A percentile compares a stretch with the other conserved stretches of the same genome.
Conservation (phyloP, 1,140 invertebrate genomes). For the Cydia fagiglandana region DNA sequence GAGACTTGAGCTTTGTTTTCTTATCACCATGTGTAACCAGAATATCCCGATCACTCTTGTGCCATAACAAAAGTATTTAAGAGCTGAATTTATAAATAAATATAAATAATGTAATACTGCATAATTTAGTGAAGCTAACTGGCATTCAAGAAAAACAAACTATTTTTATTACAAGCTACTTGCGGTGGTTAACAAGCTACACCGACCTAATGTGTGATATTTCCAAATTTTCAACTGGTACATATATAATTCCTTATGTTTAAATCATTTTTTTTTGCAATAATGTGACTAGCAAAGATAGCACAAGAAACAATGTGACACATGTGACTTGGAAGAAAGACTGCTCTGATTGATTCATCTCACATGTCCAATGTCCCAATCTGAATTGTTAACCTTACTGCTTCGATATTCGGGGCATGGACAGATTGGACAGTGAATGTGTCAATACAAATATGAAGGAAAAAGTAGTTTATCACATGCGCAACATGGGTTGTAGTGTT, state of each 20-base stretch:
- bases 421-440: too few relatives aligned
- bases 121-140: slow-evolving; percentile 23
- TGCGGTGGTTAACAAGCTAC: too few relatives aligned
- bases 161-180: neutral
- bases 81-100: neutral
- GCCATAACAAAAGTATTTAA: slow-evolving; percentile 21
- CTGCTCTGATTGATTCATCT: too few relatives aligned
- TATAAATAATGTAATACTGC: neutral
- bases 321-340: too few relatives aligned
- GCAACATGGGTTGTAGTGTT: neutral
- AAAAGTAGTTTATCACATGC: too few relatives aligned
- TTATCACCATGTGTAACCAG: neutral
- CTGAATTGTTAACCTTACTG: too few relatives aligned
- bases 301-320: too few relatives aligned
- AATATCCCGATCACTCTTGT: slow-evolving; percentile 2
- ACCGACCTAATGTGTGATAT: neutral
- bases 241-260: neutral
- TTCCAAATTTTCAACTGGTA: neutral
- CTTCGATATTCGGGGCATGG: too few relatives aligned
- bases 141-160: neutral
- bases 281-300: too few relatives aligned
- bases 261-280: too few relatives aligned
- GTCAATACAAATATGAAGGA: too few relatives aligned
- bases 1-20: neutral
- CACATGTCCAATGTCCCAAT: too few relatives aligned